phyloP scores from a whole-genome alignment of 2,113 vertebrate genomes.

The Carollia perspicillata region DNA sequence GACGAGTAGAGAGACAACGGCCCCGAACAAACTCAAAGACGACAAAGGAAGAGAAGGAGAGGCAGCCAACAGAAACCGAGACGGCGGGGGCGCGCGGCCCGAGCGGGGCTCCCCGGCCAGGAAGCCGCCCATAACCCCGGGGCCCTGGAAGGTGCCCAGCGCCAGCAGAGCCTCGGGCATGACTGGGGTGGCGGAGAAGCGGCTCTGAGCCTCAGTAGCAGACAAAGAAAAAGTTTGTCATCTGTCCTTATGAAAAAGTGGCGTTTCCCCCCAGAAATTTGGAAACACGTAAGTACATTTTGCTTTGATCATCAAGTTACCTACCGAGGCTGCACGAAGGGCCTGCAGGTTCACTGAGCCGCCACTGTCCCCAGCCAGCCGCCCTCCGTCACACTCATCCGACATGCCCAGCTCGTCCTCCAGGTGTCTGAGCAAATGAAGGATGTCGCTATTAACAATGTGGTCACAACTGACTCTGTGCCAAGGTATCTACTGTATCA shows the following conservation, averaged over 20 bases:
- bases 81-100: slow-evolving; percentile 72
- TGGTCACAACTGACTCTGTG: slow-evolving; percentile 73
- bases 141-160: slow-evolving; percentile 95
- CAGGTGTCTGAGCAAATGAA: slow-evolving; percentile 68
- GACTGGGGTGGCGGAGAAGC: slow-evolving; percentile 68
- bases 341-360: slow-evolving; percentile 69
- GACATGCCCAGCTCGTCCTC: slow-evolving; percentile 10
- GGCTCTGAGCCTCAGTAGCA: slow-evolving; percentile 64
- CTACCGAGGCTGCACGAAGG: slow-evolving; percentile 76
- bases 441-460: slow-evolving; percentile 49
- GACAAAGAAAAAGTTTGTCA: slow-evolving; percentile 14
- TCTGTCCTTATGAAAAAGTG: slow-evolving; percentile 3
- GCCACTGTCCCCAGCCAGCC: slow-evolving; percentile 54
- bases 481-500: slow-evolving; percentile 77
- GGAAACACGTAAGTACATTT: slow-evolving; percentile 28
- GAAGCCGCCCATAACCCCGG: slow-evolving; percentile 90
- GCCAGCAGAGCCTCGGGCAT: slow-evolving; percentile 83
- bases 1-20: slow-evolving; percentile 49
- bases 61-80: slow-evolving; percentile 67
- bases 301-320: slow-evolving; percentile 58
- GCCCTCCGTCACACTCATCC: slow-evolving; percentile 33
- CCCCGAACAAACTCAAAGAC: not conserved
- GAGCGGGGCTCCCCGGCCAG: slow-evolving; percentile 79
- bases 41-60: slow-evolving; percentile 53
- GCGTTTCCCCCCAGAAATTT: slow-evolving; percentile 41